phyloP scores from a whole-genome alignment of 2,888 invertebrate species.

The Caenorhabditis angaria region DNA sequence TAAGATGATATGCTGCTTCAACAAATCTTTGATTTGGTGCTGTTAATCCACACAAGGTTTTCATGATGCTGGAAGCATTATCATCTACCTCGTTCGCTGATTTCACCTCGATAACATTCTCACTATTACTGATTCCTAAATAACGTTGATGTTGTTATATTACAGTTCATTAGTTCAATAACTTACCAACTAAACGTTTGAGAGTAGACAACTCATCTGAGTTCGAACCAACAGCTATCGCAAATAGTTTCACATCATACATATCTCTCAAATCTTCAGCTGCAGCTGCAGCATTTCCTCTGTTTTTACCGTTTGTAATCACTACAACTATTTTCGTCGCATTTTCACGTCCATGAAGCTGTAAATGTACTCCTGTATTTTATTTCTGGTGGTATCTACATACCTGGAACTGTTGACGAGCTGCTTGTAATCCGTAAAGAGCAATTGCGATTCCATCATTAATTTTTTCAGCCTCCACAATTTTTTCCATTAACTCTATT shows the following conservation, averaged over 20 bases:
- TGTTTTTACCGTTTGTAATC: constrained; percentile 68
- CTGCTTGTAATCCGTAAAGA: constrained; percentile 69
- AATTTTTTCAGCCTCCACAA: constrained; percentile 62
- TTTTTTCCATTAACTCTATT: constrained; percentile 68
- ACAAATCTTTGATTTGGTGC: constrained; percentile 21
- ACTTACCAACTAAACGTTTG: constrained; percentile 59
- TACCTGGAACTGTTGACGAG: constrained; percentile 66
- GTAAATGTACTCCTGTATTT: background rate
- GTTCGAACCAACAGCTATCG: constrained; percentile 63
- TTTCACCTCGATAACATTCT: constrained; percentile 45
- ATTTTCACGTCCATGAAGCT: constrained; percentile 65
- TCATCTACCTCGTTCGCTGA: constrained; percentile 47
- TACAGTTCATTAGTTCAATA: background rate
- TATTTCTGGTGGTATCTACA: background rate
- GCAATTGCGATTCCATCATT: constrained; percentile 65
- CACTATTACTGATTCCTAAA: constrained; percentile 26
- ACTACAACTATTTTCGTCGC: constrained; percentile 66
- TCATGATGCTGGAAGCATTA: constrained; percentile 35
- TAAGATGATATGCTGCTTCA: constrained; percentile 33
- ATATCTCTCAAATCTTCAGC: constrained; percentile 67
- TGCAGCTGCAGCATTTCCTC: constrained; percentile 68
- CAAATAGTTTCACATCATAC: constrained; percentile 65
- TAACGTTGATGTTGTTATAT: too few species aligned
- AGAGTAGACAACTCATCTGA: constrained; percentile 59
- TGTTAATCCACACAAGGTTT: constrained; percentile 48